Evolutionary conservation across 2,888 invertebrate species (phyloP).

Genomic region (Laothoe populi): DNA sequence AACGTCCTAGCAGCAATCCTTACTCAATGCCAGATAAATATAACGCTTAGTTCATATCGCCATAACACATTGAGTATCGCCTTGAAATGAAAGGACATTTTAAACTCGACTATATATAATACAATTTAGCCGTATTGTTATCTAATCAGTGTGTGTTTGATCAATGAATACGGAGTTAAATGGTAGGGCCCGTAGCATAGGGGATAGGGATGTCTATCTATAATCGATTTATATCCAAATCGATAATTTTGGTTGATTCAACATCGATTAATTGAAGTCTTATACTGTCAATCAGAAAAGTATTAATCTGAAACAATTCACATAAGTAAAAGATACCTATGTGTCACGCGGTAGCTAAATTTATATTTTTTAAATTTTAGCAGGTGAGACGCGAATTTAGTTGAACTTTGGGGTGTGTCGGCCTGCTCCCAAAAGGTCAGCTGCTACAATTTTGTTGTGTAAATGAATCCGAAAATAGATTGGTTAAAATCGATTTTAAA

Average conservation of each 20-base stretch:
- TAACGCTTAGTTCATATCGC: neutral
- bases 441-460: neutral
- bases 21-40: slow-evolving; percentile 33
- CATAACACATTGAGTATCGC: neutral
- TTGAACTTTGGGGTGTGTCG: neutral
- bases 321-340: no score
- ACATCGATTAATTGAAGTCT: neutral
- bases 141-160: slow-evolving; percentile 12
- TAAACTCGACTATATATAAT: neutral
- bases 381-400: neutral
- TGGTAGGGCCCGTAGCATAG: neutral
- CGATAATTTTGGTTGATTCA: neutral
- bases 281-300: neutral
- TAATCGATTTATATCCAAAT: neutral
- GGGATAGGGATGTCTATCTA: neutral
- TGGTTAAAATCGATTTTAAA: neutral
- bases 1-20: slow-evolving; percentile 33
- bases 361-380: neutral
- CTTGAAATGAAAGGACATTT: neutral
- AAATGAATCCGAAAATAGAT: neutral
- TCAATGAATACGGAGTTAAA: slow-evolving; percentile 1
- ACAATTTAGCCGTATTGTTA: slow-evolving; percentile 10
- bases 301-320: no score
- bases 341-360: no score
- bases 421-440: neutral